These are phyloP conservation scores for Agonum fuliginosum DNA, from an alignment of 2,888 invertebrate genomes.

Conservation along the genomic window DNA sequence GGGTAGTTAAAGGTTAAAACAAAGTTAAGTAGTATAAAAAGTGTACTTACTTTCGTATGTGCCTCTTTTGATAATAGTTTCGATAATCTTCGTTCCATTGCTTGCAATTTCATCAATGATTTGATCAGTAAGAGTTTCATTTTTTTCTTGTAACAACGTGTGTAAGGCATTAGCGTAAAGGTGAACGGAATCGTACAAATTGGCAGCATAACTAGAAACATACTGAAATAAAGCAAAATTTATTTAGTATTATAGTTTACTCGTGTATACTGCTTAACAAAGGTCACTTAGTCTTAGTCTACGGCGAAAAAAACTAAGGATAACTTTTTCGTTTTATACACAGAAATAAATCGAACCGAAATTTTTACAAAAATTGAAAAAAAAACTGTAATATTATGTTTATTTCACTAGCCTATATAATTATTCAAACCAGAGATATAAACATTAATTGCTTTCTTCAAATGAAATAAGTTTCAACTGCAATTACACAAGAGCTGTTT, in stretches of 20 bases:
- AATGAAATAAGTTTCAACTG: too few species aligned
- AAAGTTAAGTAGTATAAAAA: background rate
- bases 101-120: constrained; percentile 80
- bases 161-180: constrained; percentile 92
- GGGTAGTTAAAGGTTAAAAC: too few species aligned
- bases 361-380: too few species aligned
- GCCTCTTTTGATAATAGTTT: constrained; percentile 88
- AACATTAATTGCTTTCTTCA: too few species aligned
- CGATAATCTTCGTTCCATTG: constrained; percentile 91
- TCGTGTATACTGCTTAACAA: background rate
- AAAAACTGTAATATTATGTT: too few species aligned
- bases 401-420: too few species aligned
- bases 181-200: constrained; percentile 95
- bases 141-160: constrained; percentile 78
- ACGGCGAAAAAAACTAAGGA: too few species aligned
- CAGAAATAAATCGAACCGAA: too few species aligned
- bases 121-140: constrained; percentile 77
- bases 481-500: too few species aligned
- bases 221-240: constrained; percentile 74
- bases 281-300: background rate
- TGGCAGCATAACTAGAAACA: constrained; percentile 93
- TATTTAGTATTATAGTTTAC: background rate
- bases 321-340: constrained; percentile 65
- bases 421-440: too few species aligned
- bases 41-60: constrained; percentile 88